phyloP scores from a whole-genome alignment of 2,797 vertebrate genomes.

The Lophius americanus region DNA sequence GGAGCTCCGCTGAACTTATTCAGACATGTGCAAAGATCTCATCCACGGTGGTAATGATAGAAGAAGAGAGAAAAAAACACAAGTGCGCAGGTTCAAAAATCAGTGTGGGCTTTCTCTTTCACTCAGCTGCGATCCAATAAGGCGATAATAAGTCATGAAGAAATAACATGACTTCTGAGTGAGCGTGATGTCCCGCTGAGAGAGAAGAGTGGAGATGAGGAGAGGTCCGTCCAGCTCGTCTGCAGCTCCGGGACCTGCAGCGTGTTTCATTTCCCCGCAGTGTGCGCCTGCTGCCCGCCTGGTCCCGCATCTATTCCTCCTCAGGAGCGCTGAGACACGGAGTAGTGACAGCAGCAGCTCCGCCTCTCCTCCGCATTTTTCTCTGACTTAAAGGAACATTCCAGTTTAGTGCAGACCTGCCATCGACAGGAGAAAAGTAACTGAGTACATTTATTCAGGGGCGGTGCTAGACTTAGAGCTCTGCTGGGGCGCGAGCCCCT shows the following conservation, averaged over 20 bases:
- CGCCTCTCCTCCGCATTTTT: conserved; percentile 69
- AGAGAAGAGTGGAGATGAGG: conserved; percentile 12
- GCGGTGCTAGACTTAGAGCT: too few relatives aligned
- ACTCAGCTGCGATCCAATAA: conserved; percentile 64
- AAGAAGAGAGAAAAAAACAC: neutral
- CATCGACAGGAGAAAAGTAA: conserved; percentile 19
- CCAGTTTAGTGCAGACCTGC: conserved; percentile 61
- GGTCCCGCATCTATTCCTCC: conserved; percentile 53
- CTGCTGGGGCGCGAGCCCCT: too few relatives aligned
- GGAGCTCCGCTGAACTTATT: neutral
- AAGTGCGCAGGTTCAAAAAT: conserved; percentile 61
- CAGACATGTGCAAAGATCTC: conserved; percentile 28
- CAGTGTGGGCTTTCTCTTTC: conserved; percentile 71
- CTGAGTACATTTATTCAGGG: neutral
- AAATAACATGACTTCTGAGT: conserved; percentile 61
- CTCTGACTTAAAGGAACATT: conserved; percentile 83
- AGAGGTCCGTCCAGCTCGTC: conserved; percentile 42
- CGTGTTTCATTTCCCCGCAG: conserved; percentile 62
- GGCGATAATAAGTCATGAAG: conserved; percentile 41
- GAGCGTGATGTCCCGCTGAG: conserved; percentile 52
- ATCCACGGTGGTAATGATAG: conserved; percentile 27
- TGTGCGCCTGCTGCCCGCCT: conserved; percentile 35
- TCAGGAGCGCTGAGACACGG: conserved; percentile 37
- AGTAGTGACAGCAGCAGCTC: conserved; percentile 71
- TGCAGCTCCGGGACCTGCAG: conserved; percentile 56